Evolutionary conservation across 2,888 invertebrate genomes (phyloP).

Genomic region (Athrips mouffetella): DNA sequence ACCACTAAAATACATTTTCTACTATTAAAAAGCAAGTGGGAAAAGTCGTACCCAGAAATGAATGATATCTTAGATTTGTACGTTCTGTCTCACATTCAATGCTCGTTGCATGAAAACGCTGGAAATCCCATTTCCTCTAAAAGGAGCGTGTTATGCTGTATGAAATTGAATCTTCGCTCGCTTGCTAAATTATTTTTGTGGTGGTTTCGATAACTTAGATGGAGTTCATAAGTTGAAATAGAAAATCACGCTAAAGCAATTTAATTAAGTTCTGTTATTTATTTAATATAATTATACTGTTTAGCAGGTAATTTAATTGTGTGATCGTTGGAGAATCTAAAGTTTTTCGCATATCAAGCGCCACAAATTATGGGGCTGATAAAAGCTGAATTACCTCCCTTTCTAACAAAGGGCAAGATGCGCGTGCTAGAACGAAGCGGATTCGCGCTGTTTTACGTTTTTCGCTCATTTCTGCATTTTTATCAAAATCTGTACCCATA

Average conservation of each 20-base stretch:
- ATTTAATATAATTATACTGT: no score
- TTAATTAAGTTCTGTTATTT: not conserved
- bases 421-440: no score
- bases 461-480: no score
- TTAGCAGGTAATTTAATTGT: no score
- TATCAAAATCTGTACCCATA: no score
- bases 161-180: conserved; percentile 12
- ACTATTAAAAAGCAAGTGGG: not conserved
- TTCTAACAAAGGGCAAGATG: no score
- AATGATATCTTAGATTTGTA: not conserved
- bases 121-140: conserved; percentile 10
- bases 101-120: not conserved
- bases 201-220: not conserved
- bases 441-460: no score
- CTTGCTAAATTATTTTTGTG: not conserved
- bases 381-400: no score
- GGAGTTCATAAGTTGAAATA: not conserved
- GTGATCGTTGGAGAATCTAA: no score
- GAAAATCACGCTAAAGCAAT: not conserved
- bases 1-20: not conserved
- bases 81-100: not conserved
- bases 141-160: conserved; percentile 4
- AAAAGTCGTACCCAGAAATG: not conserved
- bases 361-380: no score
- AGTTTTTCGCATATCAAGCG: no score